phyloP scores from a whole-genome alignment of 92 coral and sea anemone genomes.

The Desmophyllum pertusum region DNA sequence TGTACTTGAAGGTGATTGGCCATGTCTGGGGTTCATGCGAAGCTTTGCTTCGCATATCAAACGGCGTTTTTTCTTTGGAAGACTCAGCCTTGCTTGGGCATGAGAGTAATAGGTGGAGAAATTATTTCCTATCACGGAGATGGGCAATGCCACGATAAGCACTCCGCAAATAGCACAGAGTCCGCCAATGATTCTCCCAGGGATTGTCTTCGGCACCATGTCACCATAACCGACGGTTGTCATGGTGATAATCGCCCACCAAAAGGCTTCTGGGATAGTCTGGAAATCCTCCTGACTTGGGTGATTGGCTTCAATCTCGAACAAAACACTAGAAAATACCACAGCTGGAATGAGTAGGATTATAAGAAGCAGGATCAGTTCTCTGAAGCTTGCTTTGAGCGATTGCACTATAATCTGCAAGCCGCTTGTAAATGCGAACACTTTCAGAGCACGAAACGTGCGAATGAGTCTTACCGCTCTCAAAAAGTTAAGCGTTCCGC shows the following conservation, averaged over 20 bases:
- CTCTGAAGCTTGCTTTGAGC: constrained; percentile 91
- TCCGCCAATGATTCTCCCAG: constrained; percentile 84
- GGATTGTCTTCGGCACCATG: constrained; percentile 71
- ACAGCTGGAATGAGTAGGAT: constrained; percentile 89
- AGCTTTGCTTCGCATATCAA: constrained; percentile 74
- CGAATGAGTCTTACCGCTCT: constrained; percentile 87
- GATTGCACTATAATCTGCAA: constrained; percentile 96
- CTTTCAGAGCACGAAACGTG: constrained; percentile 87
- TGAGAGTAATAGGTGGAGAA: constrained; percentile 94
- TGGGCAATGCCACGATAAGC: constrained; percentile 93
- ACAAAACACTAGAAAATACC: constrained; percentile 85
- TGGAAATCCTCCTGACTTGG: constrained; percentile 57
- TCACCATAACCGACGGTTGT: constrained; percentile 99
- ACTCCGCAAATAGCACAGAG: constrained; percentile 97
- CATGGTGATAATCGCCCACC: constrained; percentile 99
- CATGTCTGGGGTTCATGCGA: constrained; percentile 61
- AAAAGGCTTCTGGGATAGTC: constrained; percentile 91
- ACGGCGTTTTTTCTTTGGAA: constrained; percentile 90
- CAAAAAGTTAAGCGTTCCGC: constrained; percentile 35
- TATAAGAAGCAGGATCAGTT: constrained; percentile 74
- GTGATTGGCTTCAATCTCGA: constrained; percentile 64
- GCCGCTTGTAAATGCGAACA: constrained; percentile 92
- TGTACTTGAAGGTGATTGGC: constrained; percentile 65
- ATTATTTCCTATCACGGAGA: constrained; percentile 97
- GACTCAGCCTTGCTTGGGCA: constrained; percentile 96